Base-by-base conservation (phyloP, 1,140 invertebrate species). In the Caenorhabditis brenneri region DNA sequence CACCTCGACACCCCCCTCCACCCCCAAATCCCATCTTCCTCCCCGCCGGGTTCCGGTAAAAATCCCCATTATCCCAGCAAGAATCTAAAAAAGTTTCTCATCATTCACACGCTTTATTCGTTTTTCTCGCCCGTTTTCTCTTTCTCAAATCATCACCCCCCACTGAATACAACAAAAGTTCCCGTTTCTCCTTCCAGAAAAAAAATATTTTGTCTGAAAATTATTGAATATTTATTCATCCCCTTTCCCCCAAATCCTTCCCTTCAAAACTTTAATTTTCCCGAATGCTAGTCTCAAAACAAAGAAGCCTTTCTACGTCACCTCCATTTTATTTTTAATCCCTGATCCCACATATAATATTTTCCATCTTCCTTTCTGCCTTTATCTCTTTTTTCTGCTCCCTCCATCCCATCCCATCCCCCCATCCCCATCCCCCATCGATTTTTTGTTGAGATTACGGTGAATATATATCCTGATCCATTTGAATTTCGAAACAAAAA, bases 391-490 rank as follows among this genome's bases (percentile, higher is more conserved):
- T 65, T 31, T 65, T 33, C 16, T 58, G 53, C 53, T 42, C 36
- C 36, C 36, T 4, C n/a, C n/a, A n/a, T n/a, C n/a, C n/a, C n/a
- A n/a, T n/a, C n/a, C n/a, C n/a, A n/a, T n/a, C n/a, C n/a, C n/a
- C n/a, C n/a, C n/a, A n/a, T n/a, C n/a, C n/a, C n/a, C n/a, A n/a
- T n/a, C 33, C n/a, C 65, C 29, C 65, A 36, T 65, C 58, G 58
- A 65, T 36, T 36, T 65, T 65, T 65, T 65, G 58, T 65, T 65
- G 33, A 65, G 58, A 65, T 65, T 65, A 36, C 58, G 58, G 58
- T 55, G 53, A 55, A 55, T 55, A 15, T 51, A n/a, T n/a, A n/a
- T n/a, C n/a, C n/a, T n/a, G n/a, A n/a, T n/a, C n/a, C n/a, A n/a
- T n/a, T n/a, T n/a, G n/a, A n/a, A n/a, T n/a, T n/a, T n/a, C n/a